These are phyloP conservation scores for Gila orcuttii DNA, from an alignment of 2,113 vertebrate genomes.

Conservation along the genomic window DNA sequence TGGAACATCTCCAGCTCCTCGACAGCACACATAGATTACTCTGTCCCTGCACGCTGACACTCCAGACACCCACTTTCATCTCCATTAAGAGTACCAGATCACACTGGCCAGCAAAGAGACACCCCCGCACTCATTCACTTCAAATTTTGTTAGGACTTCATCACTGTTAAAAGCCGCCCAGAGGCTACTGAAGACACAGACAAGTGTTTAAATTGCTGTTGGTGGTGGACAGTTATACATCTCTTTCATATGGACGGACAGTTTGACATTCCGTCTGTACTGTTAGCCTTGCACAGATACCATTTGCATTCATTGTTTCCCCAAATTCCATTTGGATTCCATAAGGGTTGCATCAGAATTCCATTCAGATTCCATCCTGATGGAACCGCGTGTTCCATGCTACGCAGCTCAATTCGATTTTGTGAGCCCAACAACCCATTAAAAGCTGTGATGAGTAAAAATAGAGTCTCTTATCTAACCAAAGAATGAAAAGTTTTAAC, in stretches of 20 bases:
- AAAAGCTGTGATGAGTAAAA: background rate
- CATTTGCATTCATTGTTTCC: background rate
- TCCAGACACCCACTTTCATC: constrained; percentile 41
- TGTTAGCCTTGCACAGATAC: background rate
- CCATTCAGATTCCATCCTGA: constrained; percentile 11
- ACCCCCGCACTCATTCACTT: constrained; percentile 35
- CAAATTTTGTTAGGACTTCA: constrained; percentile 14
- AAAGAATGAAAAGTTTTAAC: constrained; percentile 33
- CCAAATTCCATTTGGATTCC: constrained; percentile 25
- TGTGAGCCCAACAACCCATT: background rate
- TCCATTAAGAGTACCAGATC: constrained; percentile 43
- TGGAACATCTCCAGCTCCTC: constrained; percentile 37
- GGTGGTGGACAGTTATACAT: constrained; percentile 3
- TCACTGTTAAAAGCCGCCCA: constrained; percentile 23
- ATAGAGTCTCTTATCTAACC: background rate
- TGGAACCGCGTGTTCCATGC: background rate
- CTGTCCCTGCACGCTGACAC: constrained; percentile 21
- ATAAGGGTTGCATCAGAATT: background rate
- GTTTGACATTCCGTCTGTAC: background rate
- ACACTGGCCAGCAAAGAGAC: constrained; percentile 21
- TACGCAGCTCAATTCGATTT: background rate
- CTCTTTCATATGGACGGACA: constrained; percentile 10
- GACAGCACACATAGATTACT: constrained; percentile 5
- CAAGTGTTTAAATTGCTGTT: constrained; percentile 7
- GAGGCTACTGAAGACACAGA: constrained; percentile 32